Percentiles rank a stretch among this genome's conserved stretches.
Conservation (phyloP, 2,797 vertebrate genomes). For the Pantherophis alleghaniensis region DNA sequence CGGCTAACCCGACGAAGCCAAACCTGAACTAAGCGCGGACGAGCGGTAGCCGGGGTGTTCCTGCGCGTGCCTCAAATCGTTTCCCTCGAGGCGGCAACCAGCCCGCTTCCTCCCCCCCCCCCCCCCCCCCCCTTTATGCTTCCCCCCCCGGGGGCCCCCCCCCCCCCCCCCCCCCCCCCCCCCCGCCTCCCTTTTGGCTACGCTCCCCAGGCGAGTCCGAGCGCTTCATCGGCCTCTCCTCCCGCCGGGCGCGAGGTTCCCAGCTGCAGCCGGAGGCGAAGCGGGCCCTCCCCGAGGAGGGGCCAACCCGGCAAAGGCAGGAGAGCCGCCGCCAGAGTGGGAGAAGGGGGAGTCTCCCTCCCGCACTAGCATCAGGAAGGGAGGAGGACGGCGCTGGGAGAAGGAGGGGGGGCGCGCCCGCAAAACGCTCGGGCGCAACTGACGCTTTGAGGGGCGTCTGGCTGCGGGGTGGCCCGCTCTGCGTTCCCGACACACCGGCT, state of each 20-base stretch:
- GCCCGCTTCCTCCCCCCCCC: conserved; percentile 33
- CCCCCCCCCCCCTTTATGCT: conserved; percentile 3
- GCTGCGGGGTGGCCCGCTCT: no score
- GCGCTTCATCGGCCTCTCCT: conserved; percentile 26
- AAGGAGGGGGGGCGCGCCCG: background rate
- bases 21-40: background rate
- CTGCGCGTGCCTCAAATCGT: background rate
- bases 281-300: conserved; percentile 58
- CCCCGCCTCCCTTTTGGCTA: conserved; percentile 47
- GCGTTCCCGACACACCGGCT: background rate
- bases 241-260: background rate
- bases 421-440: background rate
- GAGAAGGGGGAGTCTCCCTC: conserved; percentile 35
- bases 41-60: conserved; percentile 55
- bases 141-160: no score
- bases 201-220: conserved; percentile 62
- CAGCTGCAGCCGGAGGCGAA: conserved; percentile 39
- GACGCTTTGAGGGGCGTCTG: background rate
- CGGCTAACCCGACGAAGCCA: background rate
- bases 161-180: conserved; percentile 38
- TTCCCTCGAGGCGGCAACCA: conserved; percentile 49
- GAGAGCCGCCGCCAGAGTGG: conserved; percentile 30
- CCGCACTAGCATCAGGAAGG: conserved; percentile 24
- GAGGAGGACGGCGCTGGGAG: conserved; percentile 23
- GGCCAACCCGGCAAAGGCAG: conserved; percentile 43